A percentile compares a stretch with the other conserved stretches of the same genome.
phyloP scores from a whole-genome alignment of 2,113 vertebrate species.

The Erythrocercus mccallii region DNA sequence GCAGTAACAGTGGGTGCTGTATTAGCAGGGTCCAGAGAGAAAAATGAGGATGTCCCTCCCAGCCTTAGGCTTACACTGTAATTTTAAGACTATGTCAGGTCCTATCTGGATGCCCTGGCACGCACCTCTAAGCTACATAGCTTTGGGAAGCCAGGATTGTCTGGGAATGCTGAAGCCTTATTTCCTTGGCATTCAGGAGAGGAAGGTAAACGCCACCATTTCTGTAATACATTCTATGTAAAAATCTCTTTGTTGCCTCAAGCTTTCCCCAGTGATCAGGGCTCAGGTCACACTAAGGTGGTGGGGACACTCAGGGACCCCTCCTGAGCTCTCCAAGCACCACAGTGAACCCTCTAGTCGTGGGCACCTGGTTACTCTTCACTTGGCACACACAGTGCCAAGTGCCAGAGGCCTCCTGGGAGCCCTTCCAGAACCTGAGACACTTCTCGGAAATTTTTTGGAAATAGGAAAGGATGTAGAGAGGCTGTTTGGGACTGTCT shows the following conservation, averaged over 20 bases:
- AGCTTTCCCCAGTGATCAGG: background rate
- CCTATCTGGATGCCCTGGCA: background rate
- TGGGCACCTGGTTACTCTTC: rapidly evolving
- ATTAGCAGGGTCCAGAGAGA: background rate
- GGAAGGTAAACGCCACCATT: background rate
- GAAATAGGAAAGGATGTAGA: background rate
- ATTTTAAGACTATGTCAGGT: background rate
- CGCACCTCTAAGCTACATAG: background rate
- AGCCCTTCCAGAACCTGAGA: background rate
- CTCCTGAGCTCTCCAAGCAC: background rate
- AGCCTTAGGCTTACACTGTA: background rate
- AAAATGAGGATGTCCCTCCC: background rate
- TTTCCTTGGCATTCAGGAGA: background rate
- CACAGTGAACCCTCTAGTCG: background rate
- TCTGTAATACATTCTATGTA: background rate
- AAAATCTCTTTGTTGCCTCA: background rate
- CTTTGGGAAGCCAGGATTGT: background rate
- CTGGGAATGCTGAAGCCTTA: background rate
- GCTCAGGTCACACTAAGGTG: background rate
- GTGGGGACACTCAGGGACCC: background rate
- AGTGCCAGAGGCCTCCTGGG: background rate
- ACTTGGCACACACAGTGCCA: background rate
- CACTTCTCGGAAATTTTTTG: background rate
- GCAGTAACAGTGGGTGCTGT: rapidly evolving
- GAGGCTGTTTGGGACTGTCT: background rate